Evolutionary conservation across 2,888 invertebrate species (phyloP), one percentile per base, ranked within the genome.

Genomic region (Neoscelio sp.): DNA sequence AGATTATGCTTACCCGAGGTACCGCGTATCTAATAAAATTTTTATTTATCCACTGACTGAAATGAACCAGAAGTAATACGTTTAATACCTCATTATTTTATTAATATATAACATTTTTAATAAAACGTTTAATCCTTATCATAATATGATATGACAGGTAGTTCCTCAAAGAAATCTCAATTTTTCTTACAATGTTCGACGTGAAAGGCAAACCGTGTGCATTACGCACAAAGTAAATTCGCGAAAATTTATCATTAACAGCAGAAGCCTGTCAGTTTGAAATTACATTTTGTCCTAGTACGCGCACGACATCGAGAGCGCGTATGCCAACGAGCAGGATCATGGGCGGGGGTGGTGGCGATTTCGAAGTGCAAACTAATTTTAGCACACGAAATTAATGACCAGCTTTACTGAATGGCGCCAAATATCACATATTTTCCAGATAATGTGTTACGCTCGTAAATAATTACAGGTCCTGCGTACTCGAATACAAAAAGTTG

Each of bases 281-380:
- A 82, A 78, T 70, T 65, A 65, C 78, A 73, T 80, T 76, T 78
- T 62, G 60, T 52, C 73, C 15, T 40, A 12, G 26, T 6, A 18
- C 56, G 38, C 44, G 48, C 12, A 23, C 50, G 70, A 52, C 62
- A 44, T 18, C 20, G 35, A 52, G 20, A 50, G 18, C 30, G 28
- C 58, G 35, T 58, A 48, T 48, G 48, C 60, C 50, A 42, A 48
- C 30, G 17, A 35, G 17, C 23, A 26, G 38, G 12, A 58, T 58
- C 44, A 48, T 44, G 26, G 54, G 68, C n/a, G 33, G 33, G 6
- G n/a, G 33, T 68, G 81, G 33, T 56, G 58, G 58, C 76, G 82
- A 83, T 87, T 87, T 85, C 82, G 82, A 85, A 87, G 87, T 82
- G 85, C 84, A 83, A 87, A 86, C 85, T 85, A 86, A 86, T 87